phyloP scores from a whole-genome alignment of 2,113 vertebrate genomes.

The Rhineura floridana region DNA sequence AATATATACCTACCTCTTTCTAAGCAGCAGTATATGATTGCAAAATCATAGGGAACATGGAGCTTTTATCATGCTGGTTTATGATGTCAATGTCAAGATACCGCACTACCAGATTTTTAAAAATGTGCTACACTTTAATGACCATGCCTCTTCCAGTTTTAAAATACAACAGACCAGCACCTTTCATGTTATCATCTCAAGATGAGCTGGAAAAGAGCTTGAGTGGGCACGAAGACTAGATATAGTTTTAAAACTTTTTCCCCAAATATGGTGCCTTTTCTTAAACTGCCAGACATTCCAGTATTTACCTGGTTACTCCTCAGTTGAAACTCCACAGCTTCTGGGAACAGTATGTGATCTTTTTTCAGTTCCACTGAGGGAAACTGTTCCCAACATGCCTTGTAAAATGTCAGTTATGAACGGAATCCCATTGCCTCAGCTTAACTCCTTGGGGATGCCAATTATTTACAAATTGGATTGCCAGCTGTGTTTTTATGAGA shows the following conservation, averaged over 20 bases:
- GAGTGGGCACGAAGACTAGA: not conserved
- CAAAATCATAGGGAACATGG: not conserved
- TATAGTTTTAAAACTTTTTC: not conserved
- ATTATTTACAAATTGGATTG: slow-evolving; percentile 53
- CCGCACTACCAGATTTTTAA: not conserved
- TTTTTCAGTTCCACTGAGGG: slow-evolving; percentile 4
- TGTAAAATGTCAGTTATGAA: slow-evolving; percentile 35
- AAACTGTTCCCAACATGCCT: slow-evolving; percentile 32
- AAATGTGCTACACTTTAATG: not conserved
- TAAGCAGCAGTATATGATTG: not conserved
- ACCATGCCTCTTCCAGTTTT: slow-evolving; percentile 1
- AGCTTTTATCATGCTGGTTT: not conserved
- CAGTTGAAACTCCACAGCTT: not conserved
- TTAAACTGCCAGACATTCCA: slow-evolving; percentile 20
- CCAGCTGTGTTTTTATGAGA: slow-evolving; percentile 44
- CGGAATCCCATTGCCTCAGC: slow-evolving; percentile 35
- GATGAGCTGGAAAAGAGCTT: not conserved
- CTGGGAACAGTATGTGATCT: not conserved
- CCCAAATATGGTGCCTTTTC: not conserved
- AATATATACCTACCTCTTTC: not conserved
- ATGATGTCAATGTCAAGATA: not conserved
- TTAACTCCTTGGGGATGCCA: slow-evolving; percentile 19
- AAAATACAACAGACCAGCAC: not conserved
- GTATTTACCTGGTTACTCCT: slow-evolving; percentile 12
- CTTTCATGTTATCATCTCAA: not conserved